Percentiles rank a stretch among this genome's conserved stretches.
Evolutionary conservation across 2,888 invertebrate species (phyloP).

Genomic region (Nudaria mundana): DNA sequence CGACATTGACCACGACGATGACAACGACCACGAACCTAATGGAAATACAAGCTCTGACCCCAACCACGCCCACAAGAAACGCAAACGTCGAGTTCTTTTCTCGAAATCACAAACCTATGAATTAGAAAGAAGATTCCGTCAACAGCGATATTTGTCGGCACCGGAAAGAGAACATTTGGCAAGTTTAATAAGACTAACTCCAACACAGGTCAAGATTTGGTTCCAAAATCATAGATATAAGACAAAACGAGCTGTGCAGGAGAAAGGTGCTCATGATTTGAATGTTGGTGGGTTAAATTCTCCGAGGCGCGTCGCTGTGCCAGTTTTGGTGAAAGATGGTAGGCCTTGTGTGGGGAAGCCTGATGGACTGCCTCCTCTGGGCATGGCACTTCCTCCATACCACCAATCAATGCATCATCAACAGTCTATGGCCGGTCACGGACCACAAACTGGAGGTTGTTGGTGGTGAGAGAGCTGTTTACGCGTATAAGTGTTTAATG

Average conservation of each 20-base stretch:
- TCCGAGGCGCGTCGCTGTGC: slow-evolving; percentile 95
- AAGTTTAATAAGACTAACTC: slow-evolving; percentile 95
- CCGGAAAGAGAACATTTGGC: slow-evolving; percentile 99
- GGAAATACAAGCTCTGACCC: slow-evolving; percentile 59
- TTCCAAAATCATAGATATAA: slow-evolving; percentile 99
- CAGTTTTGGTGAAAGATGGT: slow-evolving; percentile 96
- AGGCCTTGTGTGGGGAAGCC: slow-evolving; percentile 90
- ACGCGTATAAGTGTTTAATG: slow-evolving; percentile 31
- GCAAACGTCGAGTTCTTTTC: slow-evolving; percentile 97
- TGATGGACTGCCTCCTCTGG: slow-evolving; percentile 73
- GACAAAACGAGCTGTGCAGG: slow-evolving; percentile 98
- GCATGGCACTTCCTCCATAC: slow-evolving; percentile 75
- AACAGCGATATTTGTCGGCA: slow-evolving; percentile 97
- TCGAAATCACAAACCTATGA: slow-evolving; percentile 99
- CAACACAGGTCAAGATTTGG: slow-evolving; percentile 99
- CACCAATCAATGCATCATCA: slow-evolving; percentile 73
- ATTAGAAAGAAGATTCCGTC: slow-evolving; percentile 95
- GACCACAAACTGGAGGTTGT: slow-evolving; percentile 66
- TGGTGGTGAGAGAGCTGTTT: slow-evolving; percentile 76
- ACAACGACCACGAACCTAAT: slow-evolving; percentile 72
- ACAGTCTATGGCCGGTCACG: slow-evolving; percentile 59
- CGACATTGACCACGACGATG: slow-evolving; percentile 83
- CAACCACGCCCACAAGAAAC: slow-evolving; percentile 88
- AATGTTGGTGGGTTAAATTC: slow-evolving; percentile 87
- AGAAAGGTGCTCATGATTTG: slow-evolving; percentile 89